These are phyloP conservation scores for Lampris megalopsis DNA, from an alignment of 2,113 vertebrate genomes.

Conservation along the genomic window DNA sequence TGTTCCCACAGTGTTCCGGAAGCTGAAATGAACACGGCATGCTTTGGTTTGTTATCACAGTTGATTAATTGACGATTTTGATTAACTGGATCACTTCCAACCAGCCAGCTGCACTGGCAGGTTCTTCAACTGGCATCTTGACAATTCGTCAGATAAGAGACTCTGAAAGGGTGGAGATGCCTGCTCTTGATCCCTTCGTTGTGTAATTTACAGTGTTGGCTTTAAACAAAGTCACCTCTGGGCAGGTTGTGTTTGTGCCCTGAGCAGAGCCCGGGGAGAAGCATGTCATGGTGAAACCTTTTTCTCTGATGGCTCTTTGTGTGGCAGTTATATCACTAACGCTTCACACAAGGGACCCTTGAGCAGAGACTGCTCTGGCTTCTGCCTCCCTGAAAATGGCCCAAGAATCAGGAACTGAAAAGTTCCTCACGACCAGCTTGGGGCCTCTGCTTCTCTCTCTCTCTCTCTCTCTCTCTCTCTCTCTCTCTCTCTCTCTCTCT, in stretches of 20 bases:
- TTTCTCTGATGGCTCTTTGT: slow-evolving; percentile 64
- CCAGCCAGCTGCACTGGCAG: neutral
- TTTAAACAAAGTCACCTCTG: slow-evolving; percentile 49
- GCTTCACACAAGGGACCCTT: slow-evolving; percentile 61
- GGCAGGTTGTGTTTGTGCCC: slow-evolving; percentile 71
- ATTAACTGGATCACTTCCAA: neutral
- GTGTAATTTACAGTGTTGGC: slow-evolving; percentile 46
- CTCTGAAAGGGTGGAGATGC: neutral
- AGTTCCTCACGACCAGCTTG: slow-evolving; percentile 64
- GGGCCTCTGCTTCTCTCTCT: slow-evolving; percentile 35
- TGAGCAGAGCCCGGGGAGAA: slow-evolving; percentile 66
- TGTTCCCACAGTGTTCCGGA: neutral
- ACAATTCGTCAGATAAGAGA: neutral
- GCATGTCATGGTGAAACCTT: slow-evolving; percentile 68
- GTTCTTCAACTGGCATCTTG: neutral
- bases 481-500: slow-evolving; percentile 27
- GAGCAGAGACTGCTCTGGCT: slow-evolving; percentile 35
- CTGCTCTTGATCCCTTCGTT: slow-evolving; percentile 33
- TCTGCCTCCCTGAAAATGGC: slow-evolving; percentile 61
- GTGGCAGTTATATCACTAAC: slow-evolving; percentile 75
- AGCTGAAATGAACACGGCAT: neutral
- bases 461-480: slow-evolving; percentile 24
- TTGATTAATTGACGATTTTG: neutral
- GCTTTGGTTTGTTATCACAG: neutral
- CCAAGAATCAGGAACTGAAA: slow-evolving; percentile 48